Evolutionary conservation across 2,888 invertebrate genomes (phyloP).

Genomic region (Eupeodes luniger): DNA sequence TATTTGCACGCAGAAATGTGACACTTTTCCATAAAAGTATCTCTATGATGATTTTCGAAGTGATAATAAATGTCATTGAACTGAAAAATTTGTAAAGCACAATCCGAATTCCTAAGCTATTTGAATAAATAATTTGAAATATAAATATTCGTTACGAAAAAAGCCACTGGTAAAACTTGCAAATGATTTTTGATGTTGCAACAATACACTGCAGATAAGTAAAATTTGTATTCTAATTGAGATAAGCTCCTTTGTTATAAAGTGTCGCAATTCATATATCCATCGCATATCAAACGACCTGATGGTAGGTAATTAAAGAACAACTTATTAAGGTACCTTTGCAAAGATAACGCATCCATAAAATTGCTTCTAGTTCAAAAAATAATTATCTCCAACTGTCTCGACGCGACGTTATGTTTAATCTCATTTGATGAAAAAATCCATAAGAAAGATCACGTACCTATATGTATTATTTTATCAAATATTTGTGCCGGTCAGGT

Average conservation of each 20-base stretch:
- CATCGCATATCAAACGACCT: no score
- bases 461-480: neutral
- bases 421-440: neutral
- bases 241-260: neutral
- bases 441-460: neutral
- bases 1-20: no score
- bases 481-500: neutral
- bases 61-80: no score
- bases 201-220: neutral
- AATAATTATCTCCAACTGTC: slow-evolving; percentile 1
- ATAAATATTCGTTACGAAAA: no score
- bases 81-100: no score
- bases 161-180: neutral
- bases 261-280: neutral
- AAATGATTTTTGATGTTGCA: neutral
- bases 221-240: neutral
- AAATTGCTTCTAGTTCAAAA: neutral
- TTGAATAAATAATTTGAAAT: no score
- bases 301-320: neutral
- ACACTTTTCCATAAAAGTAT: no score
- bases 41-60: no score
- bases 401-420: neutral
- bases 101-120: no score
- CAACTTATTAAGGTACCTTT: neutral
- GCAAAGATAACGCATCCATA: neutral